A percentile compares a stretch with the other conserved stretches of the same genome.
Evolutionary conservation across 2,797 vertebrate genomes (phyloP).

Genomic region (Threskiornis aethiopicus): DNA sequence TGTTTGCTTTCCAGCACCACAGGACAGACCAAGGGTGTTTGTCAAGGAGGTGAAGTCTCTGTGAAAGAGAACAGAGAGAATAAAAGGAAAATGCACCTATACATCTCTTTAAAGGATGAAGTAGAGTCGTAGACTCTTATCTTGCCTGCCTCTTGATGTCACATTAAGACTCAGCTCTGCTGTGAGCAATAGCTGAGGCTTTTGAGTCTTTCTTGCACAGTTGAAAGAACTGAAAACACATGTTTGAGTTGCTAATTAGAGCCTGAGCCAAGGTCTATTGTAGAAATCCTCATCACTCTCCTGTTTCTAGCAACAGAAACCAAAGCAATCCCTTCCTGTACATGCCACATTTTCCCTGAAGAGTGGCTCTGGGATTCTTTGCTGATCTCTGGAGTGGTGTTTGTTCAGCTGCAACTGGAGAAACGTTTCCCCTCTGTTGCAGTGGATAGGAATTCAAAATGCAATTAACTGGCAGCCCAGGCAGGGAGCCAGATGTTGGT

Average conservation of each 20-base stretch:
- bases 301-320: background rate
- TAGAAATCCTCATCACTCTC: slow-evolving; percentile 23
- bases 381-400: background rate
- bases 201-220: background rate
- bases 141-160: background rate
- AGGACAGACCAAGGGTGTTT: background rate
- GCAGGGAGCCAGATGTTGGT: background rate
- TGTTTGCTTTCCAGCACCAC: background rate
- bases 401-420: background rate
- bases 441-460: background rate
- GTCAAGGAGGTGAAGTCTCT: background rate
- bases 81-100: background rate
- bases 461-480: background rate
- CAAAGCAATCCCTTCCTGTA: slow-evolving; percentile 12
- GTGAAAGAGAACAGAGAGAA: background rate
- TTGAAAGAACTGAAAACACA: slow-evolving; percentile 37
- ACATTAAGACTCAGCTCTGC: background rate
- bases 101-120: background rate
- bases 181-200: background rate
- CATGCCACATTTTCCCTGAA: background rate
- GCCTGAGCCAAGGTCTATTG: background rate
- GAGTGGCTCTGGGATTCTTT: background rate
- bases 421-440: background rate
- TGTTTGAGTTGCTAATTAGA: slow-evolving; percentile 54
- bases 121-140: background rate